These are phyloP conservation scores for Ophion costatus DNA, from an alignment of 2,888 invertebrate genomes.

Conservation along the genomic window DNA sequence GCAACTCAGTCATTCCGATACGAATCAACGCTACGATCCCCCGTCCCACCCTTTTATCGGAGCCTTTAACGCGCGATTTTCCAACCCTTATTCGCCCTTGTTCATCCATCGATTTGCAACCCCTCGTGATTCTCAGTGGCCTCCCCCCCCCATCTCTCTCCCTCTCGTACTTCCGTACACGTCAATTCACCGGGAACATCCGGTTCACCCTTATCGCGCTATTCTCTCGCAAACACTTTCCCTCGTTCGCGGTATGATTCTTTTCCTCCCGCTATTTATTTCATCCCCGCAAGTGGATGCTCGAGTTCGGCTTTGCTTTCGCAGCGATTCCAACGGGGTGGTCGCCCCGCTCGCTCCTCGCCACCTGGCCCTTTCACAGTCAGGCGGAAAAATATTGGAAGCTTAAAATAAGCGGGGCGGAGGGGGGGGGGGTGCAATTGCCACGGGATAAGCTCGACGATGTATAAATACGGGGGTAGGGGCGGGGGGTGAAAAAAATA, in stretches of 20 bases:
- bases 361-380: background rate
- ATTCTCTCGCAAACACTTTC: slow-evolving; percentile 39
- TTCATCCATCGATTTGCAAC: slow-evolving; percentile 50
- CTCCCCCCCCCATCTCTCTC: slow-evolving; percentile 8
- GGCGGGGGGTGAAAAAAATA: too few species aligned
- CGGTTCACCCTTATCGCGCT: slow-evolving; percentile 2
- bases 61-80: slow-evolving; percentile 52
- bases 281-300: slow-evolving; percentile 7
- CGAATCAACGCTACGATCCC: slow-evolving; percentile 29
- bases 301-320: background rate
- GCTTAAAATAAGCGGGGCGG: too few species aligned
- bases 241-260: slow-evolving; percentile 11
- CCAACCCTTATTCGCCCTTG: slow-evolving; percentile 35
- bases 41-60: slow-evolving; percentile 37
- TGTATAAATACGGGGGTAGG: too few species aligned
- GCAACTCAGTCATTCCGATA: slow-evolving; percentile 43
- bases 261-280: slow-evolving; percentile 14
- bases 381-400: background rate
- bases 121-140: slow-evolving; percentile 5
- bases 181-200: slow-evolving; percentile 27
- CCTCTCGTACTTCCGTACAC: slow-evolving; percentile 18
- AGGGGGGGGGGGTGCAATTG: too few species aligned
- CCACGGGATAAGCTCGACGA: too few species aligned
- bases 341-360: too few species aligned
- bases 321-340: background rate